Base-by-base conservation (phyloP, 2,888 invertebrate genomes). In the Embidobia sp. region DNA sequence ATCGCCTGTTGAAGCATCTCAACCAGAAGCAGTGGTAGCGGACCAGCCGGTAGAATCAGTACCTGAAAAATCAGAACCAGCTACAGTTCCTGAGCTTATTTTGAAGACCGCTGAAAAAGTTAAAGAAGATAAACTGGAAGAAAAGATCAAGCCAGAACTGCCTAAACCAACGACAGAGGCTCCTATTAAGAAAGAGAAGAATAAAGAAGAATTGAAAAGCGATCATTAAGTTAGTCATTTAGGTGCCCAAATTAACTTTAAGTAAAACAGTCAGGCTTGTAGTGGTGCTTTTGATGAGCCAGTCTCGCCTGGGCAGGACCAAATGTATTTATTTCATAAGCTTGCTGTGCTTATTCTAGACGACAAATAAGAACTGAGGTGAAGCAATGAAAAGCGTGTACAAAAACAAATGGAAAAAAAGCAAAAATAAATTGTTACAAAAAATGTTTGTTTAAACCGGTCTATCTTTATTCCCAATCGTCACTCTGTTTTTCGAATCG, bases 61-160 rank as follows among this genome's bases (percentile, higher is more conserved):
- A 11, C 78, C 80, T 1, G 77, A 80, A 16, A 76, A 77, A 66
- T 44, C 74, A 10, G 51, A 46, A 31, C 35, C 77, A 11, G 79
- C 72, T 18, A 88, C 90, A 66, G 90, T 91, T 0, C 91, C 91
- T 0, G 91, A 91, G 80, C 85, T 90, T 0, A 91, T 92, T 42
- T 80, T 91, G 81, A 89, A 91, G 0, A 79, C 85, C 7, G 85
- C 85, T 22, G 91, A 91, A 63, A 87, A 83, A 1, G 76, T 72
- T 5, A 77, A 81, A 7, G 77, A 80, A 18, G 15, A 42, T 0
- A 31, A 67, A 10, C 49, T 48, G 1, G 48, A 79, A 2, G 75
- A 76, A 37, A 7, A 77, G 48, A 57, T n/a, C 29, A 67, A 15
- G 64, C 37, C 18, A 55, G 70, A 22, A 37, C 48, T 3, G 29